A percentile compares a stretch with the other conserved stretches of the same genome.
phyloP scores from a whole-genome alignment of 1,140 invertebrate genomes.

The Macrobrachium nipponense region DNA sequence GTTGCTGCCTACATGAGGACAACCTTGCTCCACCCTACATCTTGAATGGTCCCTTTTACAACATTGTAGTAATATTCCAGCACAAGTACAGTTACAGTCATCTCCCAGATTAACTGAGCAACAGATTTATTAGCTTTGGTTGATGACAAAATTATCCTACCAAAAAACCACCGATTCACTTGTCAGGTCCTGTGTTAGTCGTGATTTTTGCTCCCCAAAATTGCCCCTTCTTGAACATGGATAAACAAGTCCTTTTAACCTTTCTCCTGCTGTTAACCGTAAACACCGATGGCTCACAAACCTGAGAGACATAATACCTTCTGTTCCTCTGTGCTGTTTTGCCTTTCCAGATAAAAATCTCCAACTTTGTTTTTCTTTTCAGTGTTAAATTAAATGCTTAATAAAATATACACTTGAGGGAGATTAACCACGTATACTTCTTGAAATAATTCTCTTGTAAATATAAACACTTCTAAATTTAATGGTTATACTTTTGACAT shows the following conservation, averaged over 20 bases:
- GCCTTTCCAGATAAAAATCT: conserved; percentile 19
- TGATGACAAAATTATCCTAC: conserved; percentile 26
- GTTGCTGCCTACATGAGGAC: conserved; percentile 51
- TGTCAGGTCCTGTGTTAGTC: conserved; percentile 18
- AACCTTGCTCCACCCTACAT: conserved; percentile 58
- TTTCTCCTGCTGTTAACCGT: conserved; percentile 54
- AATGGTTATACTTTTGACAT: conserved; percentile 6
- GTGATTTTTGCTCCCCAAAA: conserved; percentile 21
- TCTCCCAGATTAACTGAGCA: conserved; percentile 51
- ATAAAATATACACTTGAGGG: conserved; percentile 24
- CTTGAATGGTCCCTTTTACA: conserved; percentile 40
- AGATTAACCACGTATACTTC: not conserved
- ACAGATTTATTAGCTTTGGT: conserved; percentile 32
- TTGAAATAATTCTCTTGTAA: conserved; percentile 6
- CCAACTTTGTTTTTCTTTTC: conserved; percentile 26
- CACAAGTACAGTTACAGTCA: conserved; percentile 54
- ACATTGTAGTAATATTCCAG: conserved; percentile 52
- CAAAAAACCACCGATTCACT: not conserved
- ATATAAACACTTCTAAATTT: conserved; percentile 23
- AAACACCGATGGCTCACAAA: conserved; percentile 56
- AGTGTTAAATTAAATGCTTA: conserved; percentile 29
- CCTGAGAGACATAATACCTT: conserved; percentile 51
- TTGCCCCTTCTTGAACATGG: conserved; percentile 58
- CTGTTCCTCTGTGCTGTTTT: conserved; percentile 55
- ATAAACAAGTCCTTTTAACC: conserved; percentile 57